These are phyloP conservation scores for Sander lucioperca DNA, from an alignment of 2,113 vertebrate species.

Conservation along the genomic window DNA sequence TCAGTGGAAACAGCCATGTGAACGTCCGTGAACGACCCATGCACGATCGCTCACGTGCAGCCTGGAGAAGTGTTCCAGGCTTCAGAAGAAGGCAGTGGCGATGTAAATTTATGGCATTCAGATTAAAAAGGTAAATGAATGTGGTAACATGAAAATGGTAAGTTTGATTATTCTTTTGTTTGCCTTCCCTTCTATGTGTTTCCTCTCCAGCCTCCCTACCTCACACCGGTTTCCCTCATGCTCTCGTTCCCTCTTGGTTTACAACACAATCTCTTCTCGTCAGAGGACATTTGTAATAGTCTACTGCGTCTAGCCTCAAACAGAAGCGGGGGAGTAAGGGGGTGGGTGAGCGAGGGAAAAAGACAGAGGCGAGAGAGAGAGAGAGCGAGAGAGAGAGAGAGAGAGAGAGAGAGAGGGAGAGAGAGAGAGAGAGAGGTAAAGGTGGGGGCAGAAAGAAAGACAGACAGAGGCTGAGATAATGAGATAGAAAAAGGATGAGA, in stretches of 20 bases:
- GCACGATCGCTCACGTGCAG: no score
- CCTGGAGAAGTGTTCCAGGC: no score
- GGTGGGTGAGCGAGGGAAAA: conserved; percentile 5
- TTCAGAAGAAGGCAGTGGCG: no score
- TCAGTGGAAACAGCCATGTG: no score
- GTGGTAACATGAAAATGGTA: no score
- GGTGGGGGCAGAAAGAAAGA: conserved; percentile 58
- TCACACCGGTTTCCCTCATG: conserved; percentile 1
- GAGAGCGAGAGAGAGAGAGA: neutral
- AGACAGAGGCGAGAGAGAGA: neutral
- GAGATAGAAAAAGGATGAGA: conserved; percentile 65
- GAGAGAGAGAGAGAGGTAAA: conserved; percentile 12
- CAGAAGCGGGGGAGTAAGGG: conserved; percentile 26
- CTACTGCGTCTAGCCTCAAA: conserved; percentile 63
- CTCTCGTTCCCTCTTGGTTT: conserved; percentile 42
- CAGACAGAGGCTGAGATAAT: conserved; percentile 64
- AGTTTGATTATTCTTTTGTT: neutral
- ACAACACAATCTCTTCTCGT: conserved; percentile 48
- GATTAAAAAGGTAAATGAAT: no score
- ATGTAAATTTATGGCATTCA: no score
- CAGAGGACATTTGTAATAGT: conserved; percentile 73
- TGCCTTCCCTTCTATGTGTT: neutral
- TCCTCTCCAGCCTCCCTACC: neutral
- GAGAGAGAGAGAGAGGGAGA: no score
- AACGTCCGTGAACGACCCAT: no score